These are phyloP conservation scores for Fistularia commersonii DNA, from an alignment of 2,797 vertebrate genomes.

Conservation along the genomic window DNA sequence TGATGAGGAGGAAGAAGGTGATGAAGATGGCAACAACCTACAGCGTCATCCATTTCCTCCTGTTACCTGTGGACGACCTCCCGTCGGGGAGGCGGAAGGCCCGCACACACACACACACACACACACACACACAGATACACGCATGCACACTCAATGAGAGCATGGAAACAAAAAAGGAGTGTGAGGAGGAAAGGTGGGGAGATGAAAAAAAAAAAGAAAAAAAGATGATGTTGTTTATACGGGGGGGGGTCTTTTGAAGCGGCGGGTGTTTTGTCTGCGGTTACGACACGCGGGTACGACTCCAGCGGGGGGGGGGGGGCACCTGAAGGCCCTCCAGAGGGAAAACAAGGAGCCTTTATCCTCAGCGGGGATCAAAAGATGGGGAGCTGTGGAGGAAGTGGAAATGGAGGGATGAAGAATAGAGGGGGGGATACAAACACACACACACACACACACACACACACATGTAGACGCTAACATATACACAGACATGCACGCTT, in stretches of 20 bases:
- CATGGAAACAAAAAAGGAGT: conserved; percentile 13
- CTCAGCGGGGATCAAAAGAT: conserved; percentile 17
- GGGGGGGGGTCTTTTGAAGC: conserved; percentile 38
- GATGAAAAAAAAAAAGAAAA: conserved; percentile 3
- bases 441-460: too few relatives aligned
- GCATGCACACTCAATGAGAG: too few relatives aligned
- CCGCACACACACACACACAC: conserved; percentile 57
- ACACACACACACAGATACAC: conserved; percentile 42
- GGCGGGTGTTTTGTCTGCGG: conserved; percentile 69
- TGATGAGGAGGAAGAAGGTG: too few relatives aligned
- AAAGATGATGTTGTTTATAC: conserved; percentile 58
- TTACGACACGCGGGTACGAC: conserved; percentile 42
- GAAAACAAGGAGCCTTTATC: conserved; percentile 50
- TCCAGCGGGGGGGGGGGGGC: conserved; percentile 7
- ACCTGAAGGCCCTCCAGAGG: conserved; percentile 23
- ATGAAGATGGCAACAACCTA: conserved; percentile 30
- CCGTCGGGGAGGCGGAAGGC: conserved; percentile 54
- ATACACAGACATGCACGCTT: too few relatives aligned
- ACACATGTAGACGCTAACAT: too few relatives aligned
- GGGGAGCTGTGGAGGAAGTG: conserved; percentile 12
- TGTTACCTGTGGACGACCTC: conserved; percentile 64
- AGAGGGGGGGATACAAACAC: too few relatives aligned
- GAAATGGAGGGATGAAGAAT: conserved; percentile 26
- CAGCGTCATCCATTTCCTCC: too few relatives aligned
- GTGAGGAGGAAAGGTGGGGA: not conserved